Evolutionary conservation across 2,797 vertebrate species (phyloP).

Genomic region (Agapornis canus): DNA sequence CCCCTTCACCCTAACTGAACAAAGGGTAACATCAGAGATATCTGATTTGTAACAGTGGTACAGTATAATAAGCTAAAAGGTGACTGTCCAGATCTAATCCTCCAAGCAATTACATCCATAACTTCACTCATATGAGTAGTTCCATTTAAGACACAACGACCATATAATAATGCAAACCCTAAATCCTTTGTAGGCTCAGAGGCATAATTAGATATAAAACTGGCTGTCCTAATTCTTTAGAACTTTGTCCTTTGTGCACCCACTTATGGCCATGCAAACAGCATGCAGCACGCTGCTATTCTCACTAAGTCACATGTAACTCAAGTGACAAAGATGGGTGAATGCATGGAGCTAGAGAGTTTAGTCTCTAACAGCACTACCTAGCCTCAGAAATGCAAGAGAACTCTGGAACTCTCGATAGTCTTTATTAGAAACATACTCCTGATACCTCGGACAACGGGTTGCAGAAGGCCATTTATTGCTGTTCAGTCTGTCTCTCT

Average conservation of each 20-base stretch:
- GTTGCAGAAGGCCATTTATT: not conserved
- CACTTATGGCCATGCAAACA: accelerated
- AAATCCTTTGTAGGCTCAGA: not conserved
- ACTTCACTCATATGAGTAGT: not conserved
- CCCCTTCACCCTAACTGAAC: not conserved
- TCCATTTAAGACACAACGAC: constrained; percentile 10
- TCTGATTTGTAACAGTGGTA: not conserved
- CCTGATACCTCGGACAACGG: not conserved
- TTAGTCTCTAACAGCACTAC: not conserved
- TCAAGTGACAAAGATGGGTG: accelerated
- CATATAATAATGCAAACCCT: not conserved
- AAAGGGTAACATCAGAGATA: not conserved
- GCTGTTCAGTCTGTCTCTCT: not conserved
- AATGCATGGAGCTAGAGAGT: not conserved
- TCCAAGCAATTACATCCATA: not conserved
- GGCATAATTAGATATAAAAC: not conserved
- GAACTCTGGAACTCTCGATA: not conserved
- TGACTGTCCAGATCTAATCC: not conserved
- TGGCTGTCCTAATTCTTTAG: not conserved
- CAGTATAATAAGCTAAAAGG: not conserved
- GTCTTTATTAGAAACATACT: not conserved
- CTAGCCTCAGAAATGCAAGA: not conserved
- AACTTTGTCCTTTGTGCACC: not conserved
- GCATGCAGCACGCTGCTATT: not conserved
- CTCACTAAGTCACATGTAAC: accelerated